Evolutionary conservation across 1,140 invertebrate species (phyloP).

Genomic region (Panulirus ornatus): DNA sequence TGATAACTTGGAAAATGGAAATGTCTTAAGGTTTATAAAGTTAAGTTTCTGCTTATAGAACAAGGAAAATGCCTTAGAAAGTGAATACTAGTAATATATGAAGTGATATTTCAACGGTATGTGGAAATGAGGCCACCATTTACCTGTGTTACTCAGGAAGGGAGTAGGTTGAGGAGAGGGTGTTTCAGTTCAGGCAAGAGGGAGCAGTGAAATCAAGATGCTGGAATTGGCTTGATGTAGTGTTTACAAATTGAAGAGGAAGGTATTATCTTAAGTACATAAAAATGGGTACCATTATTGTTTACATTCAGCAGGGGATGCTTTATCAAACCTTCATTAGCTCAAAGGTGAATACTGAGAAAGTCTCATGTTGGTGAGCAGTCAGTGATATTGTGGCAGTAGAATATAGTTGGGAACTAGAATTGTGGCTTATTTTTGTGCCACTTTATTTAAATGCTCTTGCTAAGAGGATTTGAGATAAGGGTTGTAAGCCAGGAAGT

Average conservation of each 20-base stretch:
- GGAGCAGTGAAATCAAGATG: background rate
- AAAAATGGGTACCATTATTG: background rate
- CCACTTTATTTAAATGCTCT: background rate
- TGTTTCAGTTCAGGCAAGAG: slow-evolving; percentile 21
- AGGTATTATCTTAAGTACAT: background rate
- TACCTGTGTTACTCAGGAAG: slow-evolving; percentile 39
- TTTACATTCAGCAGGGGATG: background rate
- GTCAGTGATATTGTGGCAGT: slow-evolving; percentile 50
- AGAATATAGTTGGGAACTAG: slow-evolving; percentile 32
- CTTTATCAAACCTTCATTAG: slow-evolving; percentile 30
- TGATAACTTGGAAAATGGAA: background rate
- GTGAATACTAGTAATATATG: background rate
- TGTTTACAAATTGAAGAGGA: background rate
- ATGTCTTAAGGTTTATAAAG: background rate
- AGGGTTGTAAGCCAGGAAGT: slow-evolving; percentile 50
- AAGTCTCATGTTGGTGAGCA: slow-evolving; percentile 33
- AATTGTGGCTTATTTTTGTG: slow-evolving; percentile 39
- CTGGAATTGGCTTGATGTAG: slow-evolving; percentile 24
- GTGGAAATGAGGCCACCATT: background rate
- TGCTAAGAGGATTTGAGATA: slow-evolving; percentile 34
- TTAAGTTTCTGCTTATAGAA: background rate
- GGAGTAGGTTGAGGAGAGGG: slow-evolving; percentile 51
- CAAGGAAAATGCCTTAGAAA: background rate
- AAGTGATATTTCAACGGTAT: background rate
- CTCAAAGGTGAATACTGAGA: slow-evolving; percentile 26